A percentile compares a stretch with the other conserved stretches of the same genome.
These are phyloP conservation scores for Festucalex cinctus DNA, from an alignment of 2,113 vertebrate genomes.

Conservation along the genomic window DNA sequence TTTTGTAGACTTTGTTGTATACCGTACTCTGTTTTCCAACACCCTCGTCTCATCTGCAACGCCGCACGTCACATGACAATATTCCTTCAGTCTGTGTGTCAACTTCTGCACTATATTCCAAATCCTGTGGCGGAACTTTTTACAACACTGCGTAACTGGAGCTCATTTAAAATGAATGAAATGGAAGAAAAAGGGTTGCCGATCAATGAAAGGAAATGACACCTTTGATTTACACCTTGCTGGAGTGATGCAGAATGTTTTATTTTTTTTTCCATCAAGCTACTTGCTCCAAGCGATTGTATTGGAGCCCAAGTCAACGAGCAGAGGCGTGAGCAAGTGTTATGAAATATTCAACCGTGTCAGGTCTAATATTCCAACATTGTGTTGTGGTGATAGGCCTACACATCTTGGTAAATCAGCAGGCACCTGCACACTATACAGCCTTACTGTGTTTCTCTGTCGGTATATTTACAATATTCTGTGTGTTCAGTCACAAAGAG, in stretches of 20 bases:
- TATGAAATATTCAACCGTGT: slow-evolving; percentile 62
- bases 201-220: slow-evolving; percentile 56
- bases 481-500: no score
- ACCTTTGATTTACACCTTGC: slow-evolving; percentile 51
- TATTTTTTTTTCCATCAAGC: slow-evolving; percentile 47
- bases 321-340: slow-evolving; percentile 27
- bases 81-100: not conserved
- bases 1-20: no score
- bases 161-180: slow-evolving; percentile 68
- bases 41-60: no score
- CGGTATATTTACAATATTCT: no score
- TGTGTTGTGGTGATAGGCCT: slow-evolving; percentile 25
- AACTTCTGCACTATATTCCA: slow-evolving; percentile 17
- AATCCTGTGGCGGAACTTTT: slow-evolving; percentile 21
- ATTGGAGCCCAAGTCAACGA: slow-evolving; percentile 12
- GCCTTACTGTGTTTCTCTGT: no score
- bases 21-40: no score
- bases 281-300: slow-evolving; percentile 28
- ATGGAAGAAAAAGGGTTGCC: slow-evolving; percentile 41
- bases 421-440: not conserved
- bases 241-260: slow-evolving; percentile 25
- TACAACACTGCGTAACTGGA: slow-evolving; percentile 42
- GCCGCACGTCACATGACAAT: no score
- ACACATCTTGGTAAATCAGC: slow-evolving; percentile 25
- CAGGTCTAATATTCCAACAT: slow-evolving; percentile 36